These are phyloP conservation scores for Reticulitermes lucifugus DNA, from an alignment of 2,888 invertebrate genomes.

Conservation along the genomic window DNA sequence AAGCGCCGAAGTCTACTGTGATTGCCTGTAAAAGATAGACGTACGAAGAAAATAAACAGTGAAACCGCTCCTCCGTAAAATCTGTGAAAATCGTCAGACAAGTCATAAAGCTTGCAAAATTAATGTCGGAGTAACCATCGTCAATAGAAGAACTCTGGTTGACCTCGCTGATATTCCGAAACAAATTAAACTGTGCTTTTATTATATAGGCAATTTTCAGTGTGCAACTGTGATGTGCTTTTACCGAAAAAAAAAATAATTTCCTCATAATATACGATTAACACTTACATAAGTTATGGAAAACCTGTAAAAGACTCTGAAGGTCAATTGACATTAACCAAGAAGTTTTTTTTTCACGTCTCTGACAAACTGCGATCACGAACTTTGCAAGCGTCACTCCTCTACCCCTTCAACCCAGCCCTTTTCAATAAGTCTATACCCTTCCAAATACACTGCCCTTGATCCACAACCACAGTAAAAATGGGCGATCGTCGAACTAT, in stretches of 20 bases:
- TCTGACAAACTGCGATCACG: neutral
- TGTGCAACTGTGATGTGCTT: neutral
- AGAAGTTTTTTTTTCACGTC: neutral
- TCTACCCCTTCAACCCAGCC: neutral
- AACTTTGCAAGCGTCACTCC: neutral
- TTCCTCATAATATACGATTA: no score
- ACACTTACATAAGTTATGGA: no score
- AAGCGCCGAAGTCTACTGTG: neutral
- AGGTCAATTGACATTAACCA: no score
- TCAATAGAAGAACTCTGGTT: neutral
- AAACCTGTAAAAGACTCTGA: no score
- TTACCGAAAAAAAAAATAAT: no score
- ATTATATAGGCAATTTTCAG: neutral
- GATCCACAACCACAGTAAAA: neutral
- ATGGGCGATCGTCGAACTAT: slow-evolving; percentile 21
- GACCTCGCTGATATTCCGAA: neutral
- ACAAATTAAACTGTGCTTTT: neutral
- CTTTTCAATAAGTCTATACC: neutral
- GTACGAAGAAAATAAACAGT: neutral
- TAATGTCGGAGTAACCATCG: neutral
- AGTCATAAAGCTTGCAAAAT: neutral
- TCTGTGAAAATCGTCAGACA: neutral
- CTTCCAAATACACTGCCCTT: neutral
- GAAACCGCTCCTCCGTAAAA: neutral
- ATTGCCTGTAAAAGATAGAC: neutral